A percentile compares a stretch with the other conserved stretches of the same genome.
phyloP scores from a whole-genome alignment of 2,113 vertebrate genomes.

The Cathartes aura region DNA sequence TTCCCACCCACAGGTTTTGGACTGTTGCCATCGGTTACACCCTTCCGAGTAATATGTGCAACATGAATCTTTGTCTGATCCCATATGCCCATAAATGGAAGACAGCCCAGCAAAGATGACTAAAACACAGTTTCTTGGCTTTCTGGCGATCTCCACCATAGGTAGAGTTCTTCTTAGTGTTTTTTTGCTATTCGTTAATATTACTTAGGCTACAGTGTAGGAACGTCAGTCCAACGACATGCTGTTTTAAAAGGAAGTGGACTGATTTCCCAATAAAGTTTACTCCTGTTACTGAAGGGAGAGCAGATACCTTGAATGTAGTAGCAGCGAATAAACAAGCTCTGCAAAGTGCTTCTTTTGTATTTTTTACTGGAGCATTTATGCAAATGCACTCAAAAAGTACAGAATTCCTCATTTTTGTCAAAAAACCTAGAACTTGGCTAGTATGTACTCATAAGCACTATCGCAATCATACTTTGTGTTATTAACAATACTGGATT shows the following conservation, averaged over 20 bases:
- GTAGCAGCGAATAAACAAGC: conserved; percentile 19
- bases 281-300: not conserved
- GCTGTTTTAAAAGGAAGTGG: not conserved
- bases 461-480: not conserved
- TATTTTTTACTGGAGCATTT: not conserved
- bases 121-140: not conserved
- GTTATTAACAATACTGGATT: not conserved
- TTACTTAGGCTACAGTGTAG: not conserved
- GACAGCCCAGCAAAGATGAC: not conserved
- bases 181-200: not conserved
- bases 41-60: not conserved
- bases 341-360: not conserved
- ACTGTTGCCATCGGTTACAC: not conserved
- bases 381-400: not conserved
- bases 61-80: not conserved
- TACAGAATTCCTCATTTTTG: not conserved
- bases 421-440: not conserved
- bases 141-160: not conserved
- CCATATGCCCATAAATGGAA: conserved; percentile 44
- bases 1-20: conserved; percentile 28
- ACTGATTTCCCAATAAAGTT: not conserved
- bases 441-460: not conserved
- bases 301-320: not conserved
- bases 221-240: not conserved
- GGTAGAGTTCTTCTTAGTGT: not conserved